Evolutionary conservation across 2,113 vertebrate genomes (phyloP), one percentile per base, ranked within the genome.

Genomic region (Origma solitaria): DNA sequence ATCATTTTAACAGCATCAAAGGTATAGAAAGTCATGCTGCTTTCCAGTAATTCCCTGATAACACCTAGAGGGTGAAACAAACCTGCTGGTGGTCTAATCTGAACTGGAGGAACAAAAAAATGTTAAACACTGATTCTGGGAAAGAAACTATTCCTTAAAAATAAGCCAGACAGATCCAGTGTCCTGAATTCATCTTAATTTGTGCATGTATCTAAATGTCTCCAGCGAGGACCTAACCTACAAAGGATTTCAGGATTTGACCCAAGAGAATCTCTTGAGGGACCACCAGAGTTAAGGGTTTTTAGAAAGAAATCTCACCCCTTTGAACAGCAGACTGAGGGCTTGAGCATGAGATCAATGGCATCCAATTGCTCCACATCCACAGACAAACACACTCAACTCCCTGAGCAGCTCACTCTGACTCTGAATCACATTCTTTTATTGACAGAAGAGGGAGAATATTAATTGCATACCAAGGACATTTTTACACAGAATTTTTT

Each of bases 31-130:
- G 65, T 30, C 28, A 5, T 80, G 62, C 22, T 90, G 85, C 85
- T 94, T 96, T 95, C 93, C 94, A 96, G 94, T 90, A 95, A 96
- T 92, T 82, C 86, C 77, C 78, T 60, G 77, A 31, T 81, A 96
- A 90, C 72, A 95, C 93, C 93, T 95, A 93, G 76, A 79, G 80
- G 92, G 86, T 95, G 72, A 91, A 96, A 93, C 45, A 90, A 93
- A 75, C 57, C 86, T 86, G 90, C 72, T 88, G 93, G 93, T 96
- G 88, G 95, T 94, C 95, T 90, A 13, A 86, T 51, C 44, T 65
- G 82, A 92, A 40, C 42, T n/a, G 45, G 20, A 70, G 25, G 64
- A 70, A 56, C 22, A 70, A 70, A 77, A 90, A 77, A 92, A 27
- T 13, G 25, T 49, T 79, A 33, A 88, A 70, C 37, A 30, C 62